A percentile compares a stretch with the other conserved stretches of the same genome.
Evolutionary conservation across 2,888 invertebrate genomes (phyloP).

Genomic region (Pyralis farinalis): DNA sequence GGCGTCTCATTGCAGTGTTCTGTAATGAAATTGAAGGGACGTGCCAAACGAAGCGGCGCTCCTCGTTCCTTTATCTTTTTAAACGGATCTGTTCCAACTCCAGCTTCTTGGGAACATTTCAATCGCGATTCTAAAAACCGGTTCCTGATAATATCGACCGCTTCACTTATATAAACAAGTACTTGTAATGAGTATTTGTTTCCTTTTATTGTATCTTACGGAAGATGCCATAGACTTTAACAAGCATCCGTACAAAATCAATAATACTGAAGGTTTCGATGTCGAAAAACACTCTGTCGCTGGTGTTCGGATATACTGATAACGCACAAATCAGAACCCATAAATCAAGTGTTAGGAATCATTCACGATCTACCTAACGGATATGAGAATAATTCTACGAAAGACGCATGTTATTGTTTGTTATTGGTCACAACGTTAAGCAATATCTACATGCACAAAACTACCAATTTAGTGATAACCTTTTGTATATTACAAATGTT

Average conservation of each 20-base stretch:
- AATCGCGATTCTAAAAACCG: slow-evolving; percentile 62
- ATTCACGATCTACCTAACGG: slow-evolving; percentile 48
- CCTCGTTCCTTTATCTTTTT: slow-evolving; percentile 33
- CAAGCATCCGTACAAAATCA: too few species aligned
- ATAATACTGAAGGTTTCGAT: slow-evolving; percentile 20
- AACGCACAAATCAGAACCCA: slow-evolving; percentile 24
- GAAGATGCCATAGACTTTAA: too few species aligned
- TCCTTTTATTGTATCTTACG: too few species aligned
- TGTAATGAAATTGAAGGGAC: slow-evolving; percentile 52
- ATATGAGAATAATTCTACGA: slow-evolving; percentile 60
- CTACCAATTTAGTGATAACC: too few species aligned
- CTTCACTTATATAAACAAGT: slow-evolving; percentile 2
- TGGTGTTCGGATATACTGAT: slow-evolving; percentile 20
- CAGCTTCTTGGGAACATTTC: slow-evolving; percentile 51
- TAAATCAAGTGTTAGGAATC: slow-evolving; percentile 26
- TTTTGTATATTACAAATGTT: too few species aligned
- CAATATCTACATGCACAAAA: too few species aligned
- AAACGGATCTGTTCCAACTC: slow-evolving; percentile 35
- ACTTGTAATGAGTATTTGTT: too few species aligned
- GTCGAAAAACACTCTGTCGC: slow-evolving; percentile 11
- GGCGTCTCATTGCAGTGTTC: slow-evolving; percentile 34
- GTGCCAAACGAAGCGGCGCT: slow-evolving; percentile 33
- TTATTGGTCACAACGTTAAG: too few species aligned
- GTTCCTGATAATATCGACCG: slow-evolving; percentile 45
- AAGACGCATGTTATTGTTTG: too few species aligned